A percentile compares a stretch with the other conserved stretches of the same genome.
Evolutionary conservation across 2,113 vertebrate genomes (phyloP).

Genomic region (Nycticryphes semicollaris): DNA sequence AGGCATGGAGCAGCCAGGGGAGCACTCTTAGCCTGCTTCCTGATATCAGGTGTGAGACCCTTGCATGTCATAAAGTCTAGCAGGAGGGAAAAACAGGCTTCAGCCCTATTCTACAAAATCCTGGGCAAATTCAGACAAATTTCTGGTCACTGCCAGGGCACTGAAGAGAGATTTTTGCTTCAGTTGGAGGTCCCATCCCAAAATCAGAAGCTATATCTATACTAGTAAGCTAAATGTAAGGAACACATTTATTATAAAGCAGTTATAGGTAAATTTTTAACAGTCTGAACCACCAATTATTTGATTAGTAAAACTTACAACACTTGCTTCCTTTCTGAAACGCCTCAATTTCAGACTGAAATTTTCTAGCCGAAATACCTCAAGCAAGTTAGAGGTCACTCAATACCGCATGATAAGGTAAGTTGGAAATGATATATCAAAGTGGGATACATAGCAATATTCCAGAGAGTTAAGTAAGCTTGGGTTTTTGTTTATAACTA

Average conservation of each 20-base stretch:
- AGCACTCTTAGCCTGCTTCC: background rate
- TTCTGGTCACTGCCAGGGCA: background rate
- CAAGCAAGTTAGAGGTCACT: background rate
- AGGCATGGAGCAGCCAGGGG: background rate
- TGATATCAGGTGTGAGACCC: background rate
- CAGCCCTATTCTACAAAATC: background rate
- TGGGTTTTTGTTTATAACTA: background rate
- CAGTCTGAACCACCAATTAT: background rate
- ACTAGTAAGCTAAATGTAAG: background rate
- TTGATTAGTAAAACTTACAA: background rate
- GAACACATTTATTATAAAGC: background rate
- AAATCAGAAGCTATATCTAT: background rate
- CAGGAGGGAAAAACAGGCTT: background rate
- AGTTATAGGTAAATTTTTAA: background rate
- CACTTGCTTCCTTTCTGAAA: background rate
- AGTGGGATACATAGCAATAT: background rate
- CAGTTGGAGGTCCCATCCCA: background rate
- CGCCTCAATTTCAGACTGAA: background rate
- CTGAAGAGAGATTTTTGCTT: background rate
- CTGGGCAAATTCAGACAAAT: background rate
- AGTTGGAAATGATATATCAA: background rate
- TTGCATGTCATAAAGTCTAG: background rate
- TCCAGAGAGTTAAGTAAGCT: background rate
- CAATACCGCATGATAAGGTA: background rate
- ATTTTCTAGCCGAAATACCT: background rate